phyloP scores from a whole-genome alignment of 2,797 vertebrate genomes.

The Pampus argenteus region DNA sequence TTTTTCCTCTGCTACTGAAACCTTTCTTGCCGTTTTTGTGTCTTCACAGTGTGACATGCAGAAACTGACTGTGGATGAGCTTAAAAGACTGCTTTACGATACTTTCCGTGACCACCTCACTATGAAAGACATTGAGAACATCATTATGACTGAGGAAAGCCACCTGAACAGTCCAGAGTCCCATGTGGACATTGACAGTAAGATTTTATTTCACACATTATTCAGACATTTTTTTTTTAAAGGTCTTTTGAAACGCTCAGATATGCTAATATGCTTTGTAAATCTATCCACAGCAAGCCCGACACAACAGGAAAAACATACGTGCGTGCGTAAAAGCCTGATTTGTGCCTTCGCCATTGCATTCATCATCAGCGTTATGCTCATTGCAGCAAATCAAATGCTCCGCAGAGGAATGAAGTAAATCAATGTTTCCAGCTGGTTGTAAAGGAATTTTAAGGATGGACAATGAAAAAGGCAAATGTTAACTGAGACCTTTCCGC shows the following conservation, averaged over 20 bases:
- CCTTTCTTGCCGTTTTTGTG: conserved; percentile 26
- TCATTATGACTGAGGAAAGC: conserved; percentile 98
- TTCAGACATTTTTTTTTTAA: background rate
- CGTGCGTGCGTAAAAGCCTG: conserved; percentile 97
- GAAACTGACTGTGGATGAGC: conserved; percentile 97
- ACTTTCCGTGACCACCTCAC: conserved; percentile 98
- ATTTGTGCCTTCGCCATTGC: conserved; percentile 99
- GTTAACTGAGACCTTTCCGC: conserved; percentile 55
- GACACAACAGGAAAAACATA: conserved; percentile 98
- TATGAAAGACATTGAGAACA: conserved; percentile 99
- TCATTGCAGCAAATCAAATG: conserved; percentile 98
- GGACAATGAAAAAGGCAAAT: conserved; percentile 26
- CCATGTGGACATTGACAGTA: conserved; percentile 96
- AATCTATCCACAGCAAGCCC: conserved; percentile 89
- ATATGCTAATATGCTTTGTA: conserved; percentile 24
- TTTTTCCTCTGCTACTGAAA: conserved; percentile 43
- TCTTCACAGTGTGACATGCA: conserved; percentile 95
- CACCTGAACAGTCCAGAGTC: conserved; percentile 95
- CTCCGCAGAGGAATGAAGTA: conserved; percentile 97
- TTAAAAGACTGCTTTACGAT: conserved; percentile 96
- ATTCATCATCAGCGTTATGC: conserved; percentile 99
- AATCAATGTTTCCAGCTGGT: conserved; percentile 41
- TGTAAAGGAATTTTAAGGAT: conserved; percentile 1
- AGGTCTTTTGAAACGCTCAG: background rate
- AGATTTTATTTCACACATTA: conserved; percentile 15